These are phyloP conservation scores for Acanthopagrus latus DNA, from an alignment of 2,797 vertebrate genomes.

Conservation along the genomic window DNA sequence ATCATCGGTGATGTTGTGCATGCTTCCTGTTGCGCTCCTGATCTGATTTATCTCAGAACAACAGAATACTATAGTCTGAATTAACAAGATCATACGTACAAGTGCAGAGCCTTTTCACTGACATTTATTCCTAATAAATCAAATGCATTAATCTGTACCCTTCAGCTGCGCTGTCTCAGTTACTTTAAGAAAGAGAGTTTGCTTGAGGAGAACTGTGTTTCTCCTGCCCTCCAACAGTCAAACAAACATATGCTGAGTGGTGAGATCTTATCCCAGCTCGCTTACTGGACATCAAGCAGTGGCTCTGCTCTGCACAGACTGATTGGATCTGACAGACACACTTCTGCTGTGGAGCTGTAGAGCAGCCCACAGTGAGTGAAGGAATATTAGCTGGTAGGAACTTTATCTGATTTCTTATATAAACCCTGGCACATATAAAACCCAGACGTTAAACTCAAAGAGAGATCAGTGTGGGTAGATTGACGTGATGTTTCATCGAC, in stretches of 20 bases:
- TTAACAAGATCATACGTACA: conserved; percentile 15
- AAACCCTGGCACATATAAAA: conserved; percentile 11
- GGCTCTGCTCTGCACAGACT: not conserved
- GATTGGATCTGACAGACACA: conserved; percentile 2
- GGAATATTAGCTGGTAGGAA: not conserved
- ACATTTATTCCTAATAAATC: conserved; percentile 54
- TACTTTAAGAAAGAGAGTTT: conserved; percentile 35
- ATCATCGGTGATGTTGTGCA: conserved; percentile 28
- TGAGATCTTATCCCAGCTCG: conserved; percentile 20
- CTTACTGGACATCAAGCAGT: conserved; percentile 17
- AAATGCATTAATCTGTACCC: conserved; percentile 24
- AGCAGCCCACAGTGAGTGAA: conserved; percentile 3
- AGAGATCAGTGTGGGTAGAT: conserved; percentile 1
- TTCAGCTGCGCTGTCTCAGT: conserved; percentile 16
- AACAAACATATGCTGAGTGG: conserved; percentile 27
- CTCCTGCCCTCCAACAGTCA: conserved; percentile 10
- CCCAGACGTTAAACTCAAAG: not conserved
- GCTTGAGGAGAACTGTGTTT: conserved; percentile 5
- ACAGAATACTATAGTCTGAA: not conserved
- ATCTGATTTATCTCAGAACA: conserved; percentile 41
- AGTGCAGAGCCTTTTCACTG: conserved; percentile 34
- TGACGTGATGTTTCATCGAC: conserved; percentile 8
- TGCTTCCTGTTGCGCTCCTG: conserved; percentile 3
- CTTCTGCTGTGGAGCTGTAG: conserved; percentile 2
- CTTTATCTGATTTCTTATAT: conserved; percentile 16